Conservation (phyloP, 1,140 invertebrate genomes). For the Aplysia californica region DNA sequence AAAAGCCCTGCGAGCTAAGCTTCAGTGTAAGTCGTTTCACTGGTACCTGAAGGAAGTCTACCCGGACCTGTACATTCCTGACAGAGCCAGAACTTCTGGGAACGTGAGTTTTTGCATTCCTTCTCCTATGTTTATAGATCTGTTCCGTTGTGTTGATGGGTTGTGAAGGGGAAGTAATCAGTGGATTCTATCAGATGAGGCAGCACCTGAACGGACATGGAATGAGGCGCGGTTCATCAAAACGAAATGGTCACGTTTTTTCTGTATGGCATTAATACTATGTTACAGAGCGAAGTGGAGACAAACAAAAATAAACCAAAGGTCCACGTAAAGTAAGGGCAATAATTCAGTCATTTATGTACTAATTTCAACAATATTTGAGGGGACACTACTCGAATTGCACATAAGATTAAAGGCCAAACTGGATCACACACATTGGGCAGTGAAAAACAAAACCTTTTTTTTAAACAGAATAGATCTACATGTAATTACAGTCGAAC, state of each 20-base stretch:
- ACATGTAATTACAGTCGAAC: no score
- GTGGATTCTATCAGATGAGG: neutral
- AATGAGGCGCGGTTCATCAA: neutral
- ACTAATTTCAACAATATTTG: no score
- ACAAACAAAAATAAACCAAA: neutral
- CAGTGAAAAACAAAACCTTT: no score
- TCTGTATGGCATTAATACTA: neutral
- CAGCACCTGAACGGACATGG: neutral
- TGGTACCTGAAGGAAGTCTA: constrained; percentile 98
- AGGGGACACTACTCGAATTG: no score
- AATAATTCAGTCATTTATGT: no score
- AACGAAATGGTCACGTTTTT: neutral
- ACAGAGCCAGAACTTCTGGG: constrained; percentile 18
- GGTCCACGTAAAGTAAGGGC: no score
- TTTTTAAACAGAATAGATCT: no score
- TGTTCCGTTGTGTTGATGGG: neutral
- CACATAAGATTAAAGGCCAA: no score
- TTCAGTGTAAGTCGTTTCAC: constrained; percentile 95
- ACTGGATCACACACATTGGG: no score
- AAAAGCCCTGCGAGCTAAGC: constrained; percentile 77
- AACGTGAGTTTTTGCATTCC: constrained; percentile 10
- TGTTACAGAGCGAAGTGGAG: neutral
- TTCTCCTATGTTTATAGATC: neutral
- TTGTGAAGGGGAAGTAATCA: neutral
- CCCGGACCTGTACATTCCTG: constrained; percentile 88